Evolutionary conservation across 2,113 vertebrate genomes (phyloP), one percentile per base, ranked within the genome.

Genomic region (Clarias magur): DNA sequence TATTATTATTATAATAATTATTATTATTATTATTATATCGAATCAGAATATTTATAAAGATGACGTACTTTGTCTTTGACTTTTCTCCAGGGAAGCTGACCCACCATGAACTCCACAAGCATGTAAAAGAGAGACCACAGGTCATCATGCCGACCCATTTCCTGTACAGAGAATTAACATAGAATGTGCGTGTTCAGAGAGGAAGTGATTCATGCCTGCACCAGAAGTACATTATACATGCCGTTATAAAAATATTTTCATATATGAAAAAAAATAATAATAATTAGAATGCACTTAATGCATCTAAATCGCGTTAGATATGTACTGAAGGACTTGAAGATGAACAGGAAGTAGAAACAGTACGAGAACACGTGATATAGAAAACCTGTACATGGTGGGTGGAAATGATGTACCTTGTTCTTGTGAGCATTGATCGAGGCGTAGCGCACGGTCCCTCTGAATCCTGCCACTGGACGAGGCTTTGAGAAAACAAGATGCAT

Each of bases 91-190:
- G 98, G 98, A 80, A 99, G 94, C 87, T 99, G 98, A 76, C 98
- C 98, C 90, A 98, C 96, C 88, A 95, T 97, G 92, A 99, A 99
- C 85, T 99, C 98, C 84, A 99, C 98, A 92, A 99, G 94, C 98
- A 99, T 99, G 93, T 99, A 99, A 93, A 99, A 99, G 11, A 99
- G 95, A 80, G 98, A 99, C 98, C 98, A 99, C 88, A 99, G 95
- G 91, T 99, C 98, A 86, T 99, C 98, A 73, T 99, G 98, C 54
- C 98, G 97, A 91, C 98, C 97, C 97, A 99, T 99, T 94, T 99
- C 98, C 98, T 99, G 93, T 75, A 88, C 38, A 91, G 56, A 79
- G 8, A 48, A 62, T n/a, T 10, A 30, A 56, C 27, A 90, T 3
- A 83, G 1, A 23, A 86, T 3, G 12, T 72, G 38, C 53, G 42